These are phyloP conservation scores for Muschampia staudingeri DNA, from an alignment of 2,888 invertebrate species.

Conservation along the genomic window DNA sequence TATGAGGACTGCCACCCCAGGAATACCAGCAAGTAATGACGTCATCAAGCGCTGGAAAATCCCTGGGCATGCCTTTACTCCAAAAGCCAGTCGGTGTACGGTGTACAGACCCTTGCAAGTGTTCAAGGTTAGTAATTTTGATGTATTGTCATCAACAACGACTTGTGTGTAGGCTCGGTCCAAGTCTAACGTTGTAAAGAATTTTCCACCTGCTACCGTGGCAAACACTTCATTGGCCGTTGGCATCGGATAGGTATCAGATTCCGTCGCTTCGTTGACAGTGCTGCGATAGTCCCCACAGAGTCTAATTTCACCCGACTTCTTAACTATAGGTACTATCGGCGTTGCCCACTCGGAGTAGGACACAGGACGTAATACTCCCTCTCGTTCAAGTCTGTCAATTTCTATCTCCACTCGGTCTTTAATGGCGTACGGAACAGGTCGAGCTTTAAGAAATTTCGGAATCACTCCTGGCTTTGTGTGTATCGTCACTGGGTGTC, in stretches of 20 bases:
- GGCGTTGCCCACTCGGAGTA: conserved; percentile 70
- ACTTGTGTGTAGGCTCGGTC: conserved; percentile 65
- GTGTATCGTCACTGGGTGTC: conserved; percentile 64
- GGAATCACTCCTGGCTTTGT: conserved; percentile 65
- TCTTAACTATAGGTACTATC: conserved; percentile 68
- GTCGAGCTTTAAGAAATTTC: conserved; percentile 65
- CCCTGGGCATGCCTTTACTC: conserved; percentile 62
- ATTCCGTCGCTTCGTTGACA: conserved; percentile 63
- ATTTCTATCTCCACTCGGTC: conserved; percentile 63
- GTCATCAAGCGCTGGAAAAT: conserved; percentile 67
- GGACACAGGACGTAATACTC: conserved; percentile 34
- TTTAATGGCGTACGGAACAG: conserved; percentile 65
- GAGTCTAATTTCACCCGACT: conserved; percentile 59
- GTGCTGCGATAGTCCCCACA: conserved; percentile 66
- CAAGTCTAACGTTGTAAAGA: conserved; percentile 62
- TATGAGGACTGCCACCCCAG: conserved; percentile 63
- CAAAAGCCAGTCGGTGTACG: conserved; percentile 59
- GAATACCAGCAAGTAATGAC: conserved; percentile 57
- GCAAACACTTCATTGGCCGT: conserved; percentile 63
- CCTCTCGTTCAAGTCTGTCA: conserved; percentile 46
- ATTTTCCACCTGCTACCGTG: conserved; percentile 58
- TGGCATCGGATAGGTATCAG: conserved; percentile 66
- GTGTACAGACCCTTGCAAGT: conserved; percentile 65
- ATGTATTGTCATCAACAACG: conserved; percentile 55
- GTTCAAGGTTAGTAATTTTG: conserved; percentile 66